Conservation (phyloP, 2,113 vertebrate species). For the Sceloporus tristichus region DNA sequence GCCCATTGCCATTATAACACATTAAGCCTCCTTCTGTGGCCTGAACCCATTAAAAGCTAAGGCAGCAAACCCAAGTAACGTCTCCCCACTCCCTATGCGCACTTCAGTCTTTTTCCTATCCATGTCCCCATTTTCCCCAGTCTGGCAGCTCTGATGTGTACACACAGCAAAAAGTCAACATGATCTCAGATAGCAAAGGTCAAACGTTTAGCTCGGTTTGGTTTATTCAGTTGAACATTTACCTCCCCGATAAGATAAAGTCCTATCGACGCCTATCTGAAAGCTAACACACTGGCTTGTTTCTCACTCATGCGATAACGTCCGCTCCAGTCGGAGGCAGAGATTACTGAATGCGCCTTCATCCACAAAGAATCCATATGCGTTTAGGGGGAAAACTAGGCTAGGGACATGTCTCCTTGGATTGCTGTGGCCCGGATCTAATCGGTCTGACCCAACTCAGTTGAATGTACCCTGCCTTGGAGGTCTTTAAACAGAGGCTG, state of each 20-base stretch:
- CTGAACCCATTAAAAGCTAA: conserved; percentile 36
- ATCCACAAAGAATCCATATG: not conserved
- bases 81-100: not conserved
- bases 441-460: too few species aligned
- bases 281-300: conserved; percentile 67
- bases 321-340: conserved; percentile 8
- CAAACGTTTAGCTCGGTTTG: conserved; percentile 60
- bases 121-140: conserved; percentile 39
- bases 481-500: too few species aligned
- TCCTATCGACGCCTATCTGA: conserved; percentile 63
- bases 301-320: conserved; percentile 40
- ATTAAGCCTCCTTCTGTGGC: conserved; percentile 10
- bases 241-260: conserved; percentile 69
- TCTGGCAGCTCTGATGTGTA: conserved; percentile 45
- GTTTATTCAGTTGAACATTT: conserved; percentile 70
- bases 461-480: too few species aligned
- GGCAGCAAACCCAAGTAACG: not conserved
- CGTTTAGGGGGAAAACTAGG: not conserved
- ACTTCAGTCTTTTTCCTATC: conserved; percentile 39
- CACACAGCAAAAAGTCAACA: conserved; percentile 67
- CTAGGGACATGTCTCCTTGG: not conserved
- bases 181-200: conserved; percentile 69
- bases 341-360: not conserved
- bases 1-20: conserved; percentile 5
- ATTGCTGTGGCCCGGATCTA: too few species aligned